Conservation (phyloP, 1,140 invertebrate genomes). For the Onthophagus taurus region DNA sequence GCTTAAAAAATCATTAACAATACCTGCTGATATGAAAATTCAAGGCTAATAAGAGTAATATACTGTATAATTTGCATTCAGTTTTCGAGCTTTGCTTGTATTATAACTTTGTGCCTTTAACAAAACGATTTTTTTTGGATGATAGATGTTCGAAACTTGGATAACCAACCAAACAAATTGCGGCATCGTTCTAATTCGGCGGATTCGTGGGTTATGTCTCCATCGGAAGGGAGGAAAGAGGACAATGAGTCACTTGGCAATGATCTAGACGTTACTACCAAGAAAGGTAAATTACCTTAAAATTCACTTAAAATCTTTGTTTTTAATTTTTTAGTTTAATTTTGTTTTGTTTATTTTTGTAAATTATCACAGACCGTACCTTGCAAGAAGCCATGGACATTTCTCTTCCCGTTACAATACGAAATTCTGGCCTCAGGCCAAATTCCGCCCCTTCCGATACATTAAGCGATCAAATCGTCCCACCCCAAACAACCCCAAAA, state of each 20-base stretch:
- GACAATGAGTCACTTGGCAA: constrained; percentile 12
- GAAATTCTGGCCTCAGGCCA: constrained; percentile 8
- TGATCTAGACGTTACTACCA: constrained; percentile 13
- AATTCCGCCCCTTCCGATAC: constrained; percentile 8
- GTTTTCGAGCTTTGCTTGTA: no score
- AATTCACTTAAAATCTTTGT: background rate
- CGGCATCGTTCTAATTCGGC: constrained; percentile 45
- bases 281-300: constrained; percentile 6
- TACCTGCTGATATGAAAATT: no score
- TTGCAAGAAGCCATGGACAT: constrained; percentile 15
- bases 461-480: no score
- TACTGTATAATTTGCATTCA: no score
- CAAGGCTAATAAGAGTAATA: no score
- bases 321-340: background rate
- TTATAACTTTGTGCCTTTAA: no score
- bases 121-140: no score
- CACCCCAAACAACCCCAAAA: constrained; percentile 6
- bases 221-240: constrained; percentile 6
- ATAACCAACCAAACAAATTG: constrained; percentile 22
- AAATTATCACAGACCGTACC: constrained; percentile 7
- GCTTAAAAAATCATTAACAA: no score
- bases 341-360: background rate
- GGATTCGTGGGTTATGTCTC: constrained; percentile 43
- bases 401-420: constrained; percentile 3
- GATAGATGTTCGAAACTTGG: constrained; percentile 15